phyloP scores from a whole-genome alignment of 2,888 invertebrate genomes.

The Didymodactylos carnosus region DNA sequence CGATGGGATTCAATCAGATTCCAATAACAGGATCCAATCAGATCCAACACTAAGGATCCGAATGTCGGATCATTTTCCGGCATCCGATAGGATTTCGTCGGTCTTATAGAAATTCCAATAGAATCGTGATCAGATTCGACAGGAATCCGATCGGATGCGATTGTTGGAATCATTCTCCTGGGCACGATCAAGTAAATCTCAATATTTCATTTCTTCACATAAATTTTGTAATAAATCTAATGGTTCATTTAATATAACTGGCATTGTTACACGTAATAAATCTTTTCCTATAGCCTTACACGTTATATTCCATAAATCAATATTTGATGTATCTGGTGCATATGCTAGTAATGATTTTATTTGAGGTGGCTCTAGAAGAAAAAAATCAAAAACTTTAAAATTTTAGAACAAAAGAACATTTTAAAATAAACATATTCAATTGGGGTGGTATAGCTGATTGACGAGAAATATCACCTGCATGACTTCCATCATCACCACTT shows the following conservation, averaged over 20 bases:
- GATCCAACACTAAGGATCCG: no score
- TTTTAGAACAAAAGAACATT: no score
- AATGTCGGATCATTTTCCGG: no score
- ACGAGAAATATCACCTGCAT: not conserved
- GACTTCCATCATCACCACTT: not conserved
- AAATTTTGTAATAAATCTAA: constrained; percentile 58
- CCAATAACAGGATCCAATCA: no score
- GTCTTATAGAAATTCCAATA: no score
- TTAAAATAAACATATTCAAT: not conserved
- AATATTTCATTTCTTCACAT: constrained; percentile 64
- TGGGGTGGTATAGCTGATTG: not conserved
- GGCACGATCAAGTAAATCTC: constrained; percentile 57
- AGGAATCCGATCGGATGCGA: no score
- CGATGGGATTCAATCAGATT: no score
- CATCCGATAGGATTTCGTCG: no score
- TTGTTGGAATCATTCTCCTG: no score
- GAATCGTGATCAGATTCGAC: no score
- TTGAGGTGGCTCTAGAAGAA: not conserved
- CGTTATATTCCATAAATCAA: constrained; percentile 41
- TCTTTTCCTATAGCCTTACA: constrained; percentile 73
- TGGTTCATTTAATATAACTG: constrained; percentile 63
- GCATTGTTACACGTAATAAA: constrained; percentile 64
- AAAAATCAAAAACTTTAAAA: no score
- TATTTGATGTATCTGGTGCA: constrained; percentile 47
- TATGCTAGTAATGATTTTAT: constrained; percentile 45